Conservation (phyloP, 2,113 vertebrate species). For the Megaptera novaeangliae region DNA sequence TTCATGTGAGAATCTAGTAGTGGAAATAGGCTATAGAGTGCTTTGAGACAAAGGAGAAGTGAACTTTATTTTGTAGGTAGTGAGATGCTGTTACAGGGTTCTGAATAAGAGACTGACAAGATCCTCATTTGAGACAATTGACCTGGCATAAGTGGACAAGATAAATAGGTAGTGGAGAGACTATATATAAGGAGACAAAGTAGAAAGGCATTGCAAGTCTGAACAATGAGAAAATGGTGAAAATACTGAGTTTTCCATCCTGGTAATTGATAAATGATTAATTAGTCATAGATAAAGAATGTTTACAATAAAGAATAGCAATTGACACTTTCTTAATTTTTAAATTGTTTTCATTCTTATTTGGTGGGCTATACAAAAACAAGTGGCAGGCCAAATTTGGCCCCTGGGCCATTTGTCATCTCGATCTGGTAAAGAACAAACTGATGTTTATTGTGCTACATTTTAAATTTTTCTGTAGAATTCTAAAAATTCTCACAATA, state of each 20-base stretch:
- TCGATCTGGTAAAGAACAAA: not conserved
- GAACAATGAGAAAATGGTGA: not conserved
- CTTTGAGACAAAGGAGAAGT: not conserved
- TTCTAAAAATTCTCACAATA: not conserved
- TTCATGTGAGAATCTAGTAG: not conserved
- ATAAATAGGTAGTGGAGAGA: not conserved
- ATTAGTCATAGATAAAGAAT: not conserved
- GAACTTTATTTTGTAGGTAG: not conserved
- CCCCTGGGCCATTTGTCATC: not conserved
- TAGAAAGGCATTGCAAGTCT: not conserved
- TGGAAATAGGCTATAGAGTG: not conserved
- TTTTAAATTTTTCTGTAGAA: not conserved
- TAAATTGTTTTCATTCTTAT: not conserved
- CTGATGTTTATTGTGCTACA: not conserved
- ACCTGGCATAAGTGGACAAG: not conserved
- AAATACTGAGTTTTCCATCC: not conserved
- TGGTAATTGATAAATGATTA: not conserved
- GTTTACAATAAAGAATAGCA: not conserved
- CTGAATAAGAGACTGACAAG: not conserved
- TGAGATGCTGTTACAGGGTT: not conserved
- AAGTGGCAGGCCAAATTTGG: not conserved
- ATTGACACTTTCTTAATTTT: not conserved
- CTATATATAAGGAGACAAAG: not conserved
- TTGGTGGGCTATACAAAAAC: not conserved
- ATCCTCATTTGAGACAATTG: not conserved